Conservation (phyloP, 64 coral and sea anemone species). For the Montipora capricornis region DNA sequence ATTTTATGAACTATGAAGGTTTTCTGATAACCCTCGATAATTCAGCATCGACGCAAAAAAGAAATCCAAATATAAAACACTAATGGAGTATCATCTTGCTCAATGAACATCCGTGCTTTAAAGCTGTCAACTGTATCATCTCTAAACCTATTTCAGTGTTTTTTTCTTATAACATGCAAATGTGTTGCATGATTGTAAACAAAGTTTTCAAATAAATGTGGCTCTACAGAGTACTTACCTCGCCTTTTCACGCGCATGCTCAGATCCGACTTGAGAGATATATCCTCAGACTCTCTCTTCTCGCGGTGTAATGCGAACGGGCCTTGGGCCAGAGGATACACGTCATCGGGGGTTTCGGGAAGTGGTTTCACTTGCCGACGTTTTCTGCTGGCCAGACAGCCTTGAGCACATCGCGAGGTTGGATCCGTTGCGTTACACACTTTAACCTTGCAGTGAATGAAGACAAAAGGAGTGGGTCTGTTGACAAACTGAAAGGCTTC, state of each 20-base stretch:
- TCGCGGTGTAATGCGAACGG: constrained; percentile 11
- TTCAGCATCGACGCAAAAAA: too few relatives aligned
- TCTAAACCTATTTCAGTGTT: too few relatives aligned
- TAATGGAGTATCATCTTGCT: too few relatives aligned
- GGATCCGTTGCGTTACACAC: constrained; percentile 83
- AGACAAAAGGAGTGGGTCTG: constrained; percentile 57
- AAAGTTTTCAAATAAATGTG: not conserved
- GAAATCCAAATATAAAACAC: too few relatives aligned
- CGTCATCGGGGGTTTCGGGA: not conserved
- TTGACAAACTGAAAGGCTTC: constrained; percentile 83
- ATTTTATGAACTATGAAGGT: too few relatives aligned
- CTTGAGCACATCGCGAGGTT: constrained; percentile 67
- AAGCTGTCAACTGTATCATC: too few relatives aligned
- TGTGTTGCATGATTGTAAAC: not conserved
- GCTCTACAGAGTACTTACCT: not conserved
- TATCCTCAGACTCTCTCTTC: not conserved
- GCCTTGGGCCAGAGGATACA: constrained; percentile 32
- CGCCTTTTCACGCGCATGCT: not conserved
- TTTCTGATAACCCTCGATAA: too few relatives aligned
- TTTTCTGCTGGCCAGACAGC: constrained; percentile 20
- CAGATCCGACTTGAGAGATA: not conserved
- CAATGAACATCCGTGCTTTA: too few relatives aligned
- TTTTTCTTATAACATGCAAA: not conserved
- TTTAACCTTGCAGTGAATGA: constrained; percentile 81
- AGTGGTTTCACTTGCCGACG: not conserved